Evolutionary conservation across 2,888 invertebrate genomes (phyloP).

Genomic region (Rhimphoctona megacephalus): DNA sequence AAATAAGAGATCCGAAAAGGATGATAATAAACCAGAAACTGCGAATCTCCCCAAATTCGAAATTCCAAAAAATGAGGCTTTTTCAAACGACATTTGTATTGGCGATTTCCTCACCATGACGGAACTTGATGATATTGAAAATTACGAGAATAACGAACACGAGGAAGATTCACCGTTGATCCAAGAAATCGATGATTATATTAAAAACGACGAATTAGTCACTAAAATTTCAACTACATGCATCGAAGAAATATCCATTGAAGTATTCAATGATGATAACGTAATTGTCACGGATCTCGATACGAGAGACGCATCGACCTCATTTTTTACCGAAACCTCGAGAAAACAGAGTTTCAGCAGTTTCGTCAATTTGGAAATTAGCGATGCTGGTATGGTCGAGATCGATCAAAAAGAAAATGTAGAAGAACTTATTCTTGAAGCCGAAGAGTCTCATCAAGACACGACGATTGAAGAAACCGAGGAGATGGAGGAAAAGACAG

Average conservation of each 20-base stretch:
- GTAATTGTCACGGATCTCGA: slow-evolving; percentile 37
- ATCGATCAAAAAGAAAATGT: neutral
- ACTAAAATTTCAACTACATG: slow-evolving; percentile 6
- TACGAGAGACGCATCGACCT: neutral
- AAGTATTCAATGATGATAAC: slow-evolving; percentile 19
- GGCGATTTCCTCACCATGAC: slow-evolving; percentile 27
- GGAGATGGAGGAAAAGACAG: slow-evolving; percentile 10
- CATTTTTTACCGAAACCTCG: slow-evolving; percentile 25
- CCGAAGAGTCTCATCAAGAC: neutral
- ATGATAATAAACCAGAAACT: slow-evolving; percentile 4
- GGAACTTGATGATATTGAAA: slow-evolving; percentile 52
- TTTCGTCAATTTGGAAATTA: slow-evolving; percentile 51
- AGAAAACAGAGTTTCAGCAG: slow-evolving; percentile 60
- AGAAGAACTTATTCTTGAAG: neutral
- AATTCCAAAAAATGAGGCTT: slow-evolving; percentile 21
- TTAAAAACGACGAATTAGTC: neutral
- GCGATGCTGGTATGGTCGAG: slow-evolving; percentile 40
- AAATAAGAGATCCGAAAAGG: slow-evolving; percentile 13
- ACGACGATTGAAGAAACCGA: neutral
- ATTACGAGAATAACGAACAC: slow-evolving; percentile 23
- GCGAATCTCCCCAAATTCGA: slow-evolving; percentile 33
- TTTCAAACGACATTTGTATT: slow-evolving; percentile 27
- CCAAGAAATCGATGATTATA: slow-evolving; percentile 57
- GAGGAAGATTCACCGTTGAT: slow-evolving; percentile 56
- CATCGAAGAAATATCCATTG: slow-evolving; percentile 49